phyloP scores from a whole-genome alignment of 2,888 invertebrate species.

The Agrochola circellaris region DNA sequence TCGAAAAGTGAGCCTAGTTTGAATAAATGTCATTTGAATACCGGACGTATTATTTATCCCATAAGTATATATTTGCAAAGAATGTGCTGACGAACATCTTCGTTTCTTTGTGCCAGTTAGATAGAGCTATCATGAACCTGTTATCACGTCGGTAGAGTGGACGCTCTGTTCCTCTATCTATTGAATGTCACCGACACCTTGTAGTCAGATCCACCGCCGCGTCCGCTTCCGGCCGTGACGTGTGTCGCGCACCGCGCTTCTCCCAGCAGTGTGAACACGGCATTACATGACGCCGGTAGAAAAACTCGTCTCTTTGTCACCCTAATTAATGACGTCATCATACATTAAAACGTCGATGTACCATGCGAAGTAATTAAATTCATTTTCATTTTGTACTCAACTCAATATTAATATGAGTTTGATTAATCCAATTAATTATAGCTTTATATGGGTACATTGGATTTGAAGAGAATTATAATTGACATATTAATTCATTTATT shows the following conservation, averaged over 20 bases:
- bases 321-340: slow-evolving; percentile 30
- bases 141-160: not conserved
- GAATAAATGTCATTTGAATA: too few relatives aligned
- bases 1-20: too few relatives aligned
- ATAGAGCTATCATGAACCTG: not conserved
- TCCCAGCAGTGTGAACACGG: not conserved
- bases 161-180: not conserved
- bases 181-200: not conserved
- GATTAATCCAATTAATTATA: slow-evolving; percentile 37
- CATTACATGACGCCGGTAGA: slow-evolving; percentile 1
- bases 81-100: not conserved
- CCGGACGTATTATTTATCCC: too few relatives aligned
- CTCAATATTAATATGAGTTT: slow-evolving; percentile 6
- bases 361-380: slow-evolving; percentile 25
- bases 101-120: not conserved
- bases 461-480: slow-evolving; percentile 30
- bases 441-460: slow-evolving; percentile 17
- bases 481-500: not conserved
- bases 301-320: slow-evolving; percentile 1
- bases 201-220: not conserved
- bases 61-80: not conserved
- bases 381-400: slow-evolving; percentile 18
- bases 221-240: not conserved
- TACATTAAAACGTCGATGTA: slow-evolving; percentile 20
- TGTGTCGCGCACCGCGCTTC: not conserved